phyloP scores from a whole-genome alignment of 2,113 vertebrate genomes.

The Hemicordylus capensis region DNA sequence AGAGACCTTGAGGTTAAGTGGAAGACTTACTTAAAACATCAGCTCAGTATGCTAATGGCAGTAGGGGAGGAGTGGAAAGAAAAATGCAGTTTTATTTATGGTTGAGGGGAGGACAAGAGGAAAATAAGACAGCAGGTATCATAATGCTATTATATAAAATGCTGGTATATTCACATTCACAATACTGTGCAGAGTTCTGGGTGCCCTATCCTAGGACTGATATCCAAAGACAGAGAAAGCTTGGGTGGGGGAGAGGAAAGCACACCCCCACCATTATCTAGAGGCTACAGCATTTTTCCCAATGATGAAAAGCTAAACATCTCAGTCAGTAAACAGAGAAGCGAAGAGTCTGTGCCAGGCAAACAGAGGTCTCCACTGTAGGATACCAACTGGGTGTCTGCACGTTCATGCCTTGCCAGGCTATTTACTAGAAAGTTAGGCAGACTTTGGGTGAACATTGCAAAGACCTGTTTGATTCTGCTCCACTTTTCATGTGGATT shows the following conservation, averaged over 20 bases:
- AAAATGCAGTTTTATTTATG: background rate
- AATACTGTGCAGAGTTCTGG: background rate
- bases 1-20: background rate
- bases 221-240: background rate
- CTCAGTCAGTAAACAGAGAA: background rate
- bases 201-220: background rate
- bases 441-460: background rate
- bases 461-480: slow-evolving; percentile 23
- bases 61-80: background rate
- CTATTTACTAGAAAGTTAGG: fast-evolving
- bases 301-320: background rate
- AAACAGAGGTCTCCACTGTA: fast-evolving
- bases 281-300: background rate
- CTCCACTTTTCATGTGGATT: slow-evolving; percentile 2
- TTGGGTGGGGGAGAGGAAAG: background rate
- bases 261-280: background rate
- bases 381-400: fast-evolving
- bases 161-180: background rate
- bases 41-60: background rate
- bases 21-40: background rate
- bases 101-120: background rate
- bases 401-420: fast-evolving
- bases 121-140: background rate
- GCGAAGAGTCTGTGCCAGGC: background rate
- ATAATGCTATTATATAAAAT: background rate